Conservation (phyloP, 1,140 invertebrate genomes). For the Papilio helenus region DNA sequence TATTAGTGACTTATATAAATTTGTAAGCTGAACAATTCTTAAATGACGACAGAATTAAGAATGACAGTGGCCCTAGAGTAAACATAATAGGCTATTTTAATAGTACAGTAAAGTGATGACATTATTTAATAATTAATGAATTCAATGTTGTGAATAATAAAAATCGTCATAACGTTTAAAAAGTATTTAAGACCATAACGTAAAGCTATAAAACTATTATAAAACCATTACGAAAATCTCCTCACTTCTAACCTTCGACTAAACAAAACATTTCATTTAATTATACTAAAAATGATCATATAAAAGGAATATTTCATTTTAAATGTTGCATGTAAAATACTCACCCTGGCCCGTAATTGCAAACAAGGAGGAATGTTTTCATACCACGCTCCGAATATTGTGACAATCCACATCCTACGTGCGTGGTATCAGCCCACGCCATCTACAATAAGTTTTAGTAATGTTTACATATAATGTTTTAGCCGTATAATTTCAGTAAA, state of each 20-base stretch:
- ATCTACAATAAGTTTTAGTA: constrained; percentile 54
- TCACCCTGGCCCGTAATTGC: constrained; percentile 71
- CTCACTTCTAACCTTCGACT: not conserved
- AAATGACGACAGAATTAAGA: too few species aligned
- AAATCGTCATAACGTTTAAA: not conserved
- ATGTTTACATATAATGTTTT: too few species aligned
- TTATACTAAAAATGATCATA: not conserved
- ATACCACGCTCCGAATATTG: constrained; percentile 42
- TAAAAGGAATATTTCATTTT: not conserved
- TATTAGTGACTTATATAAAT: too few species aligned
- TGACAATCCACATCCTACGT: constrained; percentile 65
- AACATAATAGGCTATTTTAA: too few species aligned
- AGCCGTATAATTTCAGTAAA: too few species aligned
- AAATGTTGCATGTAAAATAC: constrained; percentile 35
- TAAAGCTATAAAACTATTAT: not conserved
- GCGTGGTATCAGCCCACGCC: constrained; percentile 61
- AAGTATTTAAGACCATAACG: not conserved
- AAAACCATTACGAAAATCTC: not conserved
- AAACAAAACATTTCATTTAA: too few species aligned
- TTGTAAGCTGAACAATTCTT: too few species aligned
- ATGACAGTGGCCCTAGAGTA: too few species aligned
- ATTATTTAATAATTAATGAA: too few species aligned
- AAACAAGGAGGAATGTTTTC: constrained; percentile 63
- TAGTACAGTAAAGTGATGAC: too few species aligned
- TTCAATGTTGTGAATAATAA: not conserved